These are phyloP conservation scores for Bombycilla garrulus DNA, from an alignment of 2,113 vertebrate genomes.

Conservation along the genomic window DNA sequence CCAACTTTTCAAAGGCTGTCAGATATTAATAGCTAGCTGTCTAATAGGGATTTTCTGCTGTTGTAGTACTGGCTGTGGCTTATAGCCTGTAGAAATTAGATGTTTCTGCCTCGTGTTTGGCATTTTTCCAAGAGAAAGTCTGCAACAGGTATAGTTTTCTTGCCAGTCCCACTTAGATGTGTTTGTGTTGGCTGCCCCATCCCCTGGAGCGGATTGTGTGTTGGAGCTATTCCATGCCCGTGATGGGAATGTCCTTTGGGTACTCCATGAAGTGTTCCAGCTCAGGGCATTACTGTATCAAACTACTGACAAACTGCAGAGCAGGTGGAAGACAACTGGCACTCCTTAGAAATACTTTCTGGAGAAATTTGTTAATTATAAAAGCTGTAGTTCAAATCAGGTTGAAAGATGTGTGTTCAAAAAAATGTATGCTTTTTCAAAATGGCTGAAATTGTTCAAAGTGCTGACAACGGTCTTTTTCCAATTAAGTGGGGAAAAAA, in stretches of 20 bases:
- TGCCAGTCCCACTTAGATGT: neutral
- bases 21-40: neutral
- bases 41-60: neutral
- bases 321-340: neutral
- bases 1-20: neutral
- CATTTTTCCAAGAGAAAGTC: neutral
- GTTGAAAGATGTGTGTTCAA: neutral
- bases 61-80: neutral
- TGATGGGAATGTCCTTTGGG: neutral
- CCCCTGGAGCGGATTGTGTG: neutral
- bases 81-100: neutral
- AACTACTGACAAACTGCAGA: neutral
- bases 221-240: neutral
- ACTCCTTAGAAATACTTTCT: neutral
- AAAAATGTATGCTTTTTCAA: neutral
- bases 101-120: neutral
- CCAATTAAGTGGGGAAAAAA: rapidly evolving
- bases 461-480: neutral
- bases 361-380: neutral
- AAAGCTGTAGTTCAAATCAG: neutral
- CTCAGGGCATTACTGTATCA: neutral
- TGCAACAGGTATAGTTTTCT: neutral
- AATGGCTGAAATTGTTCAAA: neutral
- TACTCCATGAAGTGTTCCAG: neutral
- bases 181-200: neutral